phyloP scores from a whole-genome alignment of 2,113 vertebrate species.

The Periophthalmodon schlosseri region DNA sequence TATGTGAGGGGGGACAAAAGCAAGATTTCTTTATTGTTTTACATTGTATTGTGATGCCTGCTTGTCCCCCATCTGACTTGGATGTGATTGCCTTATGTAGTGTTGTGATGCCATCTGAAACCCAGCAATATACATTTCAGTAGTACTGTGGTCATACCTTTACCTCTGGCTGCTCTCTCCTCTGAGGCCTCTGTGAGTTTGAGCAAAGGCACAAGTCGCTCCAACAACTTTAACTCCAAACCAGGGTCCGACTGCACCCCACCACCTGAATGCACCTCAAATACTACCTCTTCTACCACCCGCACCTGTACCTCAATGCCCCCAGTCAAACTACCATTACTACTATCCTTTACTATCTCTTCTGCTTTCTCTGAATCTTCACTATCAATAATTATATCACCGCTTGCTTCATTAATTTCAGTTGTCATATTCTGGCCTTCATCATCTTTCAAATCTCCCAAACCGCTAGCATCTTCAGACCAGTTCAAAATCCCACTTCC shows the following conservation, averaged over 20 bases:
- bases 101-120: too few relatives aligned
- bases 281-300: background rate
- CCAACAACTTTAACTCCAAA: background rate
- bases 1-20: too few relatives aligned
- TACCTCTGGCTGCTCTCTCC: conserved; percentile 1
- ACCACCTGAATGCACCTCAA: background rate
- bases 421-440: background rate
- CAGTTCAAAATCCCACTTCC: conserved; percentile 3
- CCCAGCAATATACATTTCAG: background rate
- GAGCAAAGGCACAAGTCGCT: conserved; percentile 2
- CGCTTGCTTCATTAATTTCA: background rate
- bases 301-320: background rate
- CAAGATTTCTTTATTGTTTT: too few relatives aligned
- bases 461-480: conserved; percentile 42
- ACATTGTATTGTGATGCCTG: too few relatives aligned
- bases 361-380: background rate
- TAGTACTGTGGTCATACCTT: background rate
- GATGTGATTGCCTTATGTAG: too few relatives aligned
- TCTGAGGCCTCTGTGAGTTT: conserved; percentile 8
- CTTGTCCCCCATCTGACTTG: too few relatives aligned
- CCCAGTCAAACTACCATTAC: background rate
- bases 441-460: conserved; percentile 24
- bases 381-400: background rate
- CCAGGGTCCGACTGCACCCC: background rate
- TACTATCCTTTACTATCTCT: background rate